These are phyloP conservation scores for Polyodon spathula DNA, from an alignment of 2,113 vertebrate species.

Conservation along the genomic window DNA sequence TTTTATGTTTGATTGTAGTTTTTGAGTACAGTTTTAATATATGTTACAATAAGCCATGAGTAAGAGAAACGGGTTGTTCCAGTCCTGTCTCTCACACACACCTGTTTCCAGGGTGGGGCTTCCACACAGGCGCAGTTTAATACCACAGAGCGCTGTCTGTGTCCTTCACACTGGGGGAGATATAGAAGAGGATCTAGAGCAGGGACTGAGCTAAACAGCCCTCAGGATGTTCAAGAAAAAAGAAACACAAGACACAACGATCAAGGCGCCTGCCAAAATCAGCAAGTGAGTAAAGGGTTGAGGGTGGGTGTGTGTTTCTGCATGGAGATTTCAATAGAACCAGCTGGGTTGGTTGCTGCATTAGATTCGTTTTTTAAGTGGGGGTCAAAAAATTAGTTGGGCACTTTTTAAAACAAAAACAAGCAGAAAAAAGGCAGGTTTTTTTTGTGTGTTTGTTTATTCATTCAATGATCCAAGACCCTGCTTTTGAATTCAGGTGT, in stretches of 20 bases:
- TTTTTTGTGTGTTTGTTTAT: too few relatives aligned
- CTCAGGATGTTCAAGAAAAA: conserved; percentile 49
- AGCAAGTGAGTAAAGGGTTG: conserved; percentile 45
- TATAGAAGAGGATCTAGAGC: conserved; percentile 23
- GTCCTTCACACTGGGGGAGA: conserved; percentile 2
- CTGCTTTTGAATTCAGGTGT: too few relatives aligned
- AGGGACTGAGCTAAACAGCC: conserved; percentile 22
- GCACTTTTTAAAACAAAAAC: too few relatives aligned
- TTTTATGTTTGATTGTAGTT: too few relatives aligned
- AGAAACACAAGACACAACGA: conserved; percentile 19
- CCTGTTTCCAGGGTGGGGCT: conserved; percentile 51
- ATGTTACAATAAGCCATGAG: too few relatives aligned
- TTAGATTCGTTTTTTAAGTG: too few relatives aligned
- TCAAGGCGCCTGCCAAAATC: conserved; percentile 36
- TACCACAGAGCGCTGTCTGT: conserved; percentile 22
- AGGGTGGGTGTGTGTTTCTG: background rate
- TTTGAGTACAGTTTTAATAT: too few relatives aligned
- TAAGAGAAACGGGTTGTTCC: conserved; percentile 57
- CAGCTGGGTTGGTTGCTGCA: too few relatives aligned
- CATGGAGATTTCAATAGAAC: too few relatives aligned
- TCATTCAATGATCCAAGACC: too few relatives aligned
- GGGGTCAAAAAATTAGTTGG: too few relatives aligned
- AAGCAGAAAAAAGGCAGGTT: too few relatives aligned
- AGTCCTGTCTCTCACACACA: conserved; percentile 43
- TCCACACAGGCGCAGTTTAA: conserved; percentile 29